Base-by-base conservation (phyloP, 2,888 invertebrate species). In the Agrochola macilenta region DNA sequence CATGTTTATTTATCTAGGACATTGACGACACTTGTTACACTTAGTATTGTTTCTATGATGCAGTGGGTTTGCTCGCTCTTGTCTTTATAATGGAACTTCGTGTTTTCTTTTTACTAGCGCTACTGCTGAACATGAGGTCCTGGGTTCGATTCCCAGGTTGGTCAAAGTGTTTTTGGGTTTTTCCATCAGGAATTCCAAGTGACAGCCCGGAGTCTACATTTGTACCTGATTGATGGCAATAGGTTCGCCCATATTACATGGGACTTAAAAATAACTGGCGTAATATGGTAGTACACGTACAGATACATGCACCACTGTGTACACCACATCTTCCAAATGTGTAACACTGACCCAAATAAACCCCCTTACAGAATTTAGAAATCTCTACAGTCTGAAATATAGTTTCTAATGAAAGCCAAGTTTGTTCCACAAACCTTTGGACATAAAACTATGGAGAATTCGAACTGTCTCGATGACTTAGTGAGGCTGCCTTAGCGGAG, bases 401-500 rank as follows among this genome's bases (percentile, higher is more conserved):
- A 23, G 20, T 63, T 60, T 69, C 43, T 26, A 66, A 69, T 74
- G 74, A 74, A 78, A 74, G 74, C 60, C 57, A 69, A 78, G 72
- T 61, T 84, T 52, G 77, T 81, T 39, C 74, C 54, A 75, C 43
- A 83, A 86, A 86, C 86, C 86, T 78, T 82, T 78, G 64, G 61
- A 12, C 54, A 72, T 83, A 72, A 63, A 65, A n/a, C 78, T 78
- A 57, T 58, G n/a, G 82, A 64, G 69, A 63, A 74, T 74, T 65
- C 17, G 61, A 85, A 63, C 86, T 85, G 86, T 82, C 78, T 85
- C 78, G 43, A 61, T 85, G 86, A 74, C 69, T 72, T 63, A 76
- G 68, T 52, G 61, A 64, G 61, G 43, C 70, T 70, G 77, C 61
- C 17, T 52, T 66, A 54, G 69, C 52, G 20, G 26, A 63, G 60